Conservation (phyloP, 2,113 vertebrate species). For the Ahaetulla prasina region DNA sequence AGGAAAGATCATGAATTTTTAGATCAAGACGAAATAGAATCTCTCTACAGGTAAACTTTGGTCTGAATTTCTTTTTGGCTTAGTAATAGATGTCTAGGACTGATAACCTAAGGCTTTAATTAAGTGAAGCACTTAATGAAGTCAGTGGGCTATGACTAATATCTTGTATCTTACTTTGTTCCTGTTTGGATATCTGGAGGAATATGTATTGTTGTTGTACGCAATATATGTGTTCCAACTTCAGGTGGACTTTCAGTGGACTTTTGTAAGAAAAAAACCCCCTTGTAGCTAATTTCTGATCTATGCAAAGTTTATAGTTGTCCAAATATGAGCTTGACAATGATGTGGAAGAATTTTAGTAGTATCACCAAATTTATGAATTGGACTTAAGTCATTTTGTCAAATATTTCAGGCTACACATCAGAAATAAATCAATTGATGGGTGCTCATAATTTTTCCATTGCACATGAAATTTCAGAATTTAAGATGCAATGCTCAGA, state of each 20-base stretch:
- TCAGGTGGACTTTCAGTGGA: not conserved
- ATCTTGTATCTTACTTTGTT: not conserved
- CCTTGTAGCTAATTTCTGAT: not conserved
- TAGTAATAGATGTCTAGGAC: not conserved
- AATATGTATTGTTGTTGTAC: not conserved
- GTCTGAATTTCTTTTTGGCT: not conserved
- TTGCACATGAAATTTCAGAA: not conserved
- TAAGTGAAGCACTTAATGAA: not conserved
- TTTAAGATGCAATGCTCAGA: not conserved
- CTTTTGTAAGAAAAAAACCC: not conserved
- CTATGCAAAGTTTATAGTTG: not conserved
- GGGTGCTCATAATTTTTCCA: not conserved
- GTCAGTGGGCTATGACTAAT: not conserved
- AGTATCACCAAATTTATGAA: not conserved
- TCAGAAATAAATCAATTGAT: not conserved
- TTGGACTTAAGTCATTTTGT: not conserved
- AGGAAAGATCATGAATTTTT: slow-evolving; percentile 77
- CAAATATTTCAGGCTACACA: not conserved
- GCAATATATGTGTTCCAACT: not conserved
- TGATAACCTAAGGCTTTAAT: not conserved
- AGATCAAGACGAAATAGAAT: slow-evolving; percentile 73
- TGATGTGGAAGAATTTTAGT: not conserved
- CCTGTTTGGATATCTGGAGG: not conserved
- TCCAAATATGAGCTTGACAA: not conserved
- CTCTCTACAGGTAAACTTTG: slow-evolving; percentile 72